Conservation (phyloP, 2,113 vertebrate genomes). For the Aptenodytes patagonicus region DNA sequence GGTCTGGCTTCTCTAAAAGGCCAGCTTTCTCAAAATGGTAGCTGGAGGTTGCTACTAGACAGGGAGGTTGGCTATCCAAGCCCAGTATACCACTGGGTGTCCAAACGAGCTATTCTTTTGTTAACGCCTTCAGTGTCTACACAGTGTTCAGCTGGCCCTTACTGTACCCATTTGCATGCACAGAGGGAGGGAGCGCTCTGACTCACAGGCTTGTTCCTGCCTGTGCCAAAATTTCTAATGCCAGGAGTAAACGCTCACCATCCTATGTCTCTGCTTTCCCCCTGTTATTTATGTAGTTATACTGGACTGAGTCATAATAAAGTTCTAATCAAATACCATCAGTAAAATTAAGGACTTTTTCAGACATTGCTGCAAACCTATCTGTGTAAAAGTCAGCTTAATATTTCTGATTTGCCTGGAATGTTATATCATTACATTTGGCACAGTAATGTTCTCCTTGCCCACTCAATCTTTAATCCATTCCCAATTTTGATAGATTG, state of each 20-base stretch:
- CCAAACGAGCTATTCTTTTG: not conserved
- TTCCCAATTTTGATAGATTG: not conserved
- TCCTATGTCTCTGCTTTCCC: not conserved
- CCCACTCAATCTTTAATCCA: not conserved
- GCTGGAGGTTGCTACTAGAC: not conserved
- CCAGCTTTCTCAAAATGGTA: not conserved
- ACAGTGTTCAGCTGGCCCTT: not conserved
- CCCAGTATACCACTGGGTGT: accelerated
- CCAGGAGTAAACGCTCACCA: not conserved
- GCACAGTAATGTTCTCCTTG: not conserved
- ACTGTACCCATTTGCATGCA: not conserved
- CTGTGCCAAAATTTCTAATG: not conserved
- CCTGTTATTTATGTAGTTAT: not conserved
- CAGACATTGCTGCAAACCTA: not conserved
- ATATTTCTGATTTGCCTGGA: not conserved
- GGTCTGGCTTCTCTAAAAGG: not conserved
- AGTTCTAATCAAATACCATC: not conserved
- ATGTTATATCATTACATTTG: not conserved
- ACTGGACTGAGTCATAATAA: not conserved
- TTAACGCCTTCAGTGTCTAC: not conserved
- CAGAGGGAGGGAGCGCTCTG: not conserved
- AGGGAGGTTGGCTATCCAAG: not conserved
- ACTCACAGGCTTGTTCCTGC: not conserved
- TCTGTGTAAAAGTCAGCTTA: not conserved
- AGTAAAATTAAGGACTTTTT: not conserved